phyloP scores from a whole-genome alignment of 2,113 vertebrate genomes.

The Asarcornis scutulata region DNA sequence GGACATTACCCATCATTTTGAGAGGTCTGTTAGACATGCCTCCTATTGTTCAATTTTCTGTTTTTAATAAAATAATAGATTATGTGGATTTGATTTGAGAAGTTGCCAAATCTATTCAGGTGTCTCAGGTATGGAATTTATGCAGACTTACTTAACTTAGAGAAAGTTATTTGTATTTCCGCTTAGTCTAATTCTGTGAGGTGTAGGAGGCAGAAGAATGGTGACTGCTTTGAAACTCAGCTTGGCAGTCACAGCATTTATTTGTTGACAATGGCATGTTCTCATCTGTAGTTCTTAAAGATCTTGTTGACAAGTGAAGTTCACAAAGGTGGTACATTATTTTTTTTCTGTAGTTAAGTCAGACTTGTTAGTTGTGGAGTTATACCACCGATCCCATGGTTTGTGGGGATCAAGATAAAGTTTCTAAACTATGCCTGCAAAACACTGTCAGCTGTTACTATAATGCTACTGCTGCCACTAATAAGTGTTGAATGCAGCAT shows the following conservation, averaged over 20 bases:
- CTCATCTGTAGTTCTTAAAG: neutral
- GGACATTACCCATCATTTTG: neutral
- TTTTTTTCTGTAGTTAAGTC: neutral
- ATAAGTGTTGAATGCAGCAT: accelerated
- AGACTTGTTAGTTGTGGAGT: neutral
- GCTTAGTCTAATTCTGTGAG: neutral
- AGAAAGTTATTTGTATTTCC: neutral
- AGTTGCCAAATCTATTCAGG: neutral
- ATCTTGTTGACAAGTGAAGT: neutral
- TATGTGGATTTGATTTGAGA: neutral
- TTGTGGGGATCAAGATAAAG: neutral
- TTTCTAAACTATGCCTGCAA: neutral
- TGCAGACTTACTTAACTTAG: neutral
- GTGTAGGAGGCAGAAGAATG: neutral
- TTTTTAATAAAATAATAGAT: neutral
- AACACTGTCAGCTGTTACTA: neutral
- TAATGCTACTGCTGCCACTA: neutral
- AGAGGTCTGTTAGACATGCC: neutral
- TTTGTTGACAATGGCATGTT: neutral
- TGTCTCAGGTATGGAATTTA: neutral
- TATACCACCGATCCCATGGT: neutral
- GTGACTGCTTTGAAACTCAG: neutral
- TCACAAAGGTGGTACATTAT: neutral
- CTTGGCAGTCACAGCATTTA: neutral
- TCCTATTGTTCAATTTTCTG: neutral